Base-by-base conservation (phyloP, 2,888 invertebrate genomes). In the Cantharis rustica region DNA sequence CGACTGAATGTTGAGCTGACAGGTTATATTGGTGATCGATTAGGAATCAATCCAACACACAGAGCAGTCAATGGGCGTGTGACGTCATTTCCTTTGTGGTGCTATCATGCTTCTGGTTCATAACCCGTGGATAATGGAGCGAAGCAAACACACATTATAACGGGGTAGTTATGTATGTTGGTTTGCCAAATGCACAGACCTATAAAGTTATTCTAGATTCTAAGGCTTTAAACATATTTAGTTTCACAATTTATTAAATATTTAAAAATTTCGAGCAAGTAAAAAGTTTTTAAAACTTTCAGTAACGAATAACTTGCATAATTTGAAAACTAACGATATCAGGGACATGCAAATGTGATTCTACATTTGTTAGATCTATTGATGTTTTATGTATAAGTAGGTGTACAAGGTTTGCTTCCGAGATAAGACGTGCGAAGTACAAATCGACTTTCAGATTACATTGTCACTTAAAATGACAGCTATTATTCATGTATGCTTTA, bases 61-160 rank as follows among this genome's bases (percentile, higher is more conserved):
- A 86, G 86, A 86, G 85, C 85, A 87, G 86, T 87, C 87, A 87
- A 88, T 88, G 86, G 86, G 87, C 86, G 87, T 87, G 86, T 88
- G 88, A 88, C 88, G 88, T 88, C 88, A 88, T 88, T 88, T 88
- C 88, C 88, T 88, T 88, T 88, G 88, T 88, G 87, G 84, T 84
- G 85, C 82, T 88, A 88, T 88, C 88, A 84, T 86, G 86, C 88
- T 88, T 88, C 88, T 88, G 88, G 88, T 88, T 88, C 88, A 88
- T 88, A 88, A 88, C 87, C 85, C 87, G 83, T 85, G 87, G 83
- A 88, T 88, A 88, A 88, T 88, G 87, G 81, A 75, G 76, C 75
- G 77, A 80, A 81, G 79, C 80, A 78, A 75, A 78, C 80, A 80
- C 83, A 81, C 80, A 81, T 82, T 81, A 82, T 77, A 75, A 76